Conservation (phyloP, 92 coral and sea anemone genomes). For the Montipora capitata region DNA sequence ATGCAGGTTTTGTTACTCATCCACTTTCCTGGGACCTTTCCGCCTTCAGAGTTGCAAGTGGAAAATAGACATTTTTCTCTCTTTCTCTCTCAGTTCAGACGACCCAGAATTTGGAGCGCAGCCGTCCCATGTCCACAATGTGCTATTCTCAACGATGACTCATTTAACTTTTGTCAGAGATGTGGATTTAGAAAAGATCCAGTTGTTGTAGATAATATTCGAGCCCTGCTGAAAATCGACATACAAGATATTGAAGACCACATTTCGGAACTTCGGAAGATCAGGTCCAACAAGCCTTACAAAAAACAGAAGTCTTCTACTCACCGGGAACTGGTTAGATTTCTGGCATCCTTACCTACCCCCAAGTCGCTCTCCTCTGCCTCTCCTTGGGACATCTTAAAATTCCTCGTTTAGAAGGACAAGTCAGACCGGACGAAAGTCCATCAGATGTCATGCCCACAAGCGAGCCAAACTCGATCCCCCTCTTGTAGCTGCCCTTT, state of each 20-base stretch:
- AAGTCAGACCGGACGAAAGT: constrained; percentile 57
- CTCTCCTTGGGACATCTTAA: constrained; percentile 42
- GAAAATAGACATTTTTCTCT: neutral
- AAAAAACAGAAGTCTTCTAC: constrained; percentile 42
- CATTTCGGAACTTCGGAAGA: neutral
- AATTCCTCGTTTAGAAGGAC: constrained; percentile 75
- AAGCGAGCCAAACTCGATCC: too few species aligned
- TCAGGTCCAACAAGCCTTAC: constrained; percentile 53
- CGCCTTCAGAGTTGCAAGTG: constrained; percentile 54
- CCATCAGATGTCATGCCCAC: constrained; percentile 2
- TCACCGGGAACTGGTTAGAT: neutral
- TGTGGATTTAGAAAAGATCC: constrained; percentile 59
- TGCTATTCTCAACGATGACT: constrained; percentile 58
- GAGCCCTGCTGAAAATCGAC: constrained; percentile 3
- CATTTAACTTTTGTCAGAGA: constrained; percentile 58
- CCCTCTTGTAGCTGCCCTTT: too few species aligned
- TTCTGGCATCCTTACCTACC: neutral
- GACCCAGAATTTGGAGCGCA: constrained; percentile 68
- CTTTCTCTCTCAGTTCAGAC: constrained; percentile 35
- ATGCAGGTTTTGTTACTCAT: constrained; percentile 17
- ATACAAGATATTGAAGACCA: neutral
- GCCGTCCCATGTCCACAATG: constrained; percentile 72
- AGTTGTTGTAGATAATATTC: neutral
- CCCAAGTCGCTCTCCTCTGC: constrained; percentile 21
- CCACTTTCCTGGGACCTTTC: constrained; percentile 78